Conservation (phyloP, 2,797 vertebrate species). For the Numenius phaeopus region DNA sequence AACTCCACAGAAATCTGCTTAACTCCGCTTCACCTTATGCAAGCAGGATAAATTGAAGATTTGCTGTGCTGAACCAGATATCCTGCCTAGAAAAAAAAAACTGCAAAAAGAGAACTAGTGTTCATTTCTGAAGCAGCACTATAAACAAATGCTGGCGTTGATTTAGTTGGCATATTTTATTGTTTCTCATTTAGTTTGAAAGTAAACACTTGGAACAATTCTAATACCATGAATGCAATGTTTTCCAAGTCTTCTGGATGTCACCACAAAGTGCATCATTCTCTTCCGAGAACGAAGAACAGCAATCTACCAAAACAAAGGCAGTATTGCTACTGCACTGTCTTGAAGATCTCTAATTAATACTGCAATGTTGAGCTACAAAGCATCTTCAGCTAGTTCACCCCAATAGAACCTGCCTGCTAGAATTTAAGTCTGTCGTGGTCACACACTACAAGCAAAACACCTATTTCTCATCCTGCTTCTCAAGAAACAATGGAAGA, state of each 20-base stretch:
- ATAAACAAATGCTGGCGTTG: slow-evolving; percentile 26
- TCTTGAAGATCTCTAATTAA: slow-evolving; percentile 5
- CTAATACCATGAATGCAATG: background rate
- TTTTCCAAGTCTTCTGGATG: slow-evolving; percentile 43
- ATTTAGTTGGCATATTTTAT: background rate
- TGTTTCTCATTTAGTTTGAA: slow-evolving; percentile 29
- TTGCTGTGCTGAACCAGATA: background rate
- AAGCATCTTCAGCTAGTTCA: background rate
- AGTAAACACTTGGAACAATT: slow-evolving; percentile 56
- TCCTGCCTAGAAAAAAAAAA: background rate
- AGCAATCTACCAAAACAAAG: slow-evolving; percentile 36
- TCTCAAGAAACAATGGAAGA: background rate
- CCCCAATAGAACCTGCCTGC: background rate
- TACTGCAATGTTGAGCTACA: background rate
- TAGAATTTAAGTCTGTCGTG: background rate
- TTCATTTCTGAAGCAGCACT: background rate
- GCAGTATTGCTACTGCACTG: background rate
- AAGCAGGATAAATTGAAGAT: background rate
- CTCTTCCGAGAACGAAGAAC: background rate
- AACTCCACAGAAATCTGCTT: background rate
- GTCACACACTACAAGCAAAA: background rate
- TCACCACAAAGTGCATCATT: slow-evolving; percentile 24
- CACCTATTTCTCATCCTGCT: background rate
- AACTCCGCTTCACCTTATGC: background rate
- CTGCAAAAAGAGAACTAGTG: background rate